Evolutionary conservation across 2,113 vertebrate genomes (phyloP).

Genomic region (Neodon shergylaensis): DNA sequence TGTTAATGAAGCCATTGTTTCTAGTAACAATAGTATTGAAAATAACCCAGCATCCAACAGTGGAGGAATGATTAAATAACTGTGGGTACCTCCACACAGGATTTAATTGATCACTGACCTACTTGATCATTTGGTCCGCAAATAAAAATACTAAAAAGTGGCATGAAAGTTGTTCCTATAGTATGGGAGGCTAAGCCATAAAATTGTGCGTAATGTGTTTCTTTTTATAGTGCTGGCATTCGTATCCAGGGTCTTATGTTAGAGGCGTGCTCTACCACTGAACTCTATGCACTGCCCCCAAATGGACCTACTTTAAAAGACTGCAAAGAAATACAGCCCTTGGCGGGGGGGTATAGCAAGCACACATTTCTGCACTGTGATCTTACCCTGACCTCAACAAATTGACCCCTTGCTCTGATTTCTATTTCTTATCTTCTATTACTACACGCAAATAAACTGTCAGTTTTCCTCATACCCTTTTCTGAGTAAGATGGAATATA

Average conservation of each 20-base stretch:
- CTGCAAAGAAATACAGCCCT: background rate
- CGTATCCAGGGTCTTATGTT: background rate
- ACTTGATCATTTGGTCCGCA: background rate
- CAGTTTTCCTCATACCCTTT: background rate
- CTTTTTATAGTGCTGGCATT: background rate
- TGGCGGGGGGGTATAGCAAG: background rate
- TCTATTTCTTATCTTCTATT: background rate
- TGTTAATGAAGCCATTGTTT: conserved; percentile 74
- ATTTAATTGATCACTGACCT: background rate
- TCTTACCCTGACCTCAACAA: background rate
- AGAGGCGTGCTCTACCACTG: background rate
- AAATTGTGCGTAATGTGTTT: background rate
- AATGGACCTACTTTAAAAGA: background rate
- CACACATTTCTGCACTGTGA: background rate
- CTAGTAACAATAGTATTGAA: conserved; percentile 74
- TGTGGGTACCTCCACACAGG: conserved; percentile 28
- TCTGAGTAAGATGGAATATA: background rate
- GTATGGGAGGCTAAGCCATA: background rate
- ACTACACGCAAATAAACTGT: background rate
- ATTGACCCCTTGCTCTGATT: background rate
- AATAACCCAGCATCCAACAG: conserved; percentile 68
- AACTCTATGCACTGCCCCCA: background rate
- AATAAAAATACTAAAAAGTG: background rate
- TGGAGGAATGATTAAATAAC: conserved; percentile 47
- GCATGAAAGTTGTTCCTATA: background rate